Evolutionary conservation across 2,113 vertebrate species (phyloP).

Genomic region (Cottus gobio): DNA sequence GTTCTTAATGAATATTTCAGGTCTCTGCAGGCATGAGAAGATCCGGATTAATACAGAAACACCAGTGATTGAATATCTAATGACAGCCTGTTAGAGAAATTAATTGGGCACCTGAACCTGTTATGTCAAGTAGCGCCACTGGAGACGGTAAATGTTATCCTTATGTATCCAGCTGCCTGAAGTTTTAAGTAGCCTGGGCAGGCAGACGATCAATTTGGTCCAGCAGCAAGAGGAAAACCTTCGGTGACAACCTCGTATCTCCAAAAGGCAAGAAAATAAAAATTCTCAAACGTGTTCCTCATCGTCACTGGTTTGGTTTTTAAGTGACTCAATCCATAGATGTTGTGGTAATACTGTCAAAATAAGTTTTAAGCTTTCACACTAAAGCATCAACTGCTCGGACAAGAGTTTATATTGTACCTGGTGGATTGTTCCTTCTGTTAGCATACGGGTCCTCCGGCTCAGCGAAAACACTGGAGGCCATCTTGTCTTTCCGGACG

Average conservation of each 20-base stretch:
- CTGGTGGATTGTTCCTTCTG: slow-evolving; percentile 87
- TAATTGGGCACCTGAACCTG: not conserved
- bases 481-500: slow-evolving; percentile 92
- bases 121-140: not conserved
- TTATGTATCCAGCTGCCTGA: not conserved
- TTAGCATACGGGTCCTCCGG: slow-evolving; percentile 90
- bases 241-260: not conserved
- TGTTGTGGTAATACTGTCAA: not conserved
- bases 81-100: not conserved
- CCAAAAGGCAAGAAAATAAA: not conserved
- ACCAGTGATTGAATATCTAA: not conserved
- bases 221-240: not conserved
- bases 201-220: not conserved
- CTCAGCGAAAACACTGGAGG: slow-evolving; percentile 95
- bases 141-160: not conserved
- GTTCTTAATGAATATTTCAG: slow-evolving; percentile 1
- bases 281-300: not conserved
- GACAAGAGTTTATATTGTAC: slow-evolving; percentile 51
- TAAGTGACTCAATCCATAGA: not conserved
- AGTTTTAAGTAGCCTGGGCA: not conserved
- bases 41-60: not conserved
- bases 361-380: not conserved
- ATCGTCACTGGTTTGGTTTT: not conserved
- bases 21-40: not conserved
- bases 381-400: not conserved